Evolutionary conservation across 1,140 invertebrate genomes (phyloP), one percentile per base, ranked within the genome.

Genomic region (Rhagoletis zephyria): DNA sequence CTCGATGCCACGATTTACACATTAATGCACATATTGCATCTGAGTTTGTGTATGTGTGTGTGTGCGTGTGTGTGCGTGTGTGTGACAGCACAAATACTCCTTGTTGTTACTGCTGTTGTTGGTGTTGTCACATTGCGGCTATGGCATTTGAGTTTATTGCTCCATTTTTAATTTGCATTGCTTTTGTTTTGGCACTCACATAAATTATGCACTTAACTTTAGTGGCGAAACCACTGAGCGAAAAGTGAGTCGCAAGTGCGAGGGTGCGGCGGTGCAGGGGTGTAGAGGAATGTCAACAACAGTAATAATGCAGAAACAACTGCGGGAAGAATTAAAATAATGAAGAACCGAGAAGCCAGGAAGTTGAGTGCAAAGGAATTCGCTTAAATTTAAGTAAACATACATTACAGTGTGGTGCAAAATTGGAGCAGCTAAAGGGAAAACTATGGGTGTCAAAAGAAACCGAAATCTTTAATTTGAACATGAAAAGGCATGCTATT

Each of bases 81-180:
- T n/a, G 74, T 51, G 74, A 6, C 40, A 40, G 45, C 14, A 12
- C 64, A 10, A 30, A 12, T 19, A 30, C n/a, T 19, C 48, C 6
- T 56, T 74, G 67, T 81, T 81, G 51, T 16, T 56, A 19, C 9
- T 42, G 16, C n/a, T 74, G 42, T n/a, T 48, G 30, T 40, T 67
- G 2, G 0, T 10, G 64, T 30, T 42, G 67, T 74, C 67, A 74
- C 45, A 56, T 81, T 56, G 74, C 48, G 74, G 74, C 74, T 81
- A 6, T 81, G 48, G 48, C 74, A 59, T 59, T 59, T 81, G 16
- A 59, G 74, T 59, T 81, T 81, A 81, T 81, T 81, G 74, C 74
- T 81, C 74, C 74, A 81, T 81, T 81, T 81, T 81, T 81, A 81
- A 81, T 59, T 81, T 81, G 74, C 74, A 81, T 81, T 81, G 74